These are phyloP conservation scores for Oscheius sp. DNA, from an alignment of 2,888 invertebrate genomes.

Conservation along the genomic window DNA sequence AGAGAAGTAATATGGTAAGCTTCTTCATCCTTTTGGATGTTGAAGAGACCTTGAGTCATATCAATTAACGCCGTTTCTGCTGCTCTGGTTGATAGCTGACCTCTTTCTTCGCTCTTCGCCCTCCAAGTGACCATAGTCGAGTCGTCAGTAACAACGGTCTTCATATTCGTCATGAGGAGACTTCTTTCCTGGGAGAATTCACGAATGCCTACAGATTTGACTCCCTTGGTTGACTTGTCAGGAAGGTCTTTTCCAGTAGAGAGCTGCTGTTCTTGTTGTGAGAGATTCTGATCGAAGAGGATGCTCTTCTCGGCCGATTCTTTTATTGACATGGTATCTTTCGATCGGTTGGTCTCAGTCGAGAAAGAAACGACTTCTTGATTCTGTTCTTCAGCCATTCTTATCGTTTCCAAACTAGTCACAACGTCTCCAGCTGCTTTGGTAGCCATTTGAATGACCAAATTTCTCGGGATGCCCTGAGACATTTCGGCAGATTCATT, in stretches of 20 bases:
- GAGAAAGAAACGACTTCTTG: neutral
- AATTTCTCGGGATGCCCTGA: neutral
- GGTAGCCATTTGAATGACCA: neutral
- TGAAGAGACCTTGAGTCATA: neutral
- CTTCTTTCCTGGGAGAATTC: slow-evolving; percentile 4
- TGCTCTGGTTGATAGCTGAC: slow-evolving; percentile 1
- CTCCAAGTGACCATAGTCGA: slow-evolving; percentile 1
- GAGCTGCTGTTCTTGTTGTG: neutral
- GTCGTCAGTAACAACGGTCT: slow-evolving; percentile 17
- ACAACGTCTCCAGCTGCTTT: neutral
- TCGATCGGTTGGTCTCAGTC: neutral
- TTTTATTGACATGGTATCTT: neutral
- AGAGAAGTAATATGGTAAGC: neutral
- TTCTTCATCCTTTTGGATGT: neutral
- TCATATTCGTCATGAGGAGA: slow-evolving; percentile 13
- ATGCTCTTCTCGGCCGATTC: slow-evolving; percentile 12
- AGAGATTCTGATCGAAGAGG: slow-evolving; percentile 4
- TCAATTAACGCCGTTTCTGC: neutral
- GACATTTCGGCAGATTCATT: slow-evolving; percentile 33
- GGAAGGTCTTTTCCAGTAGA: neutral
- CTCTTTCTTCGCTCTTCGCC: slow-evolving; percentile 17
- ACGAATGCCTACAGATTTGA: neutral
- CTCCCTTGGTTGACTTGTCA: neutral
- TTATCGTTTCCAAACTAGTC: neutral
- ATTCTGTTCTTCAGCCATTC: neutral